phyloP scores from a whole-genome alignment of 2,888 invertebrate species.

The Dioctria linearis region DNA sequence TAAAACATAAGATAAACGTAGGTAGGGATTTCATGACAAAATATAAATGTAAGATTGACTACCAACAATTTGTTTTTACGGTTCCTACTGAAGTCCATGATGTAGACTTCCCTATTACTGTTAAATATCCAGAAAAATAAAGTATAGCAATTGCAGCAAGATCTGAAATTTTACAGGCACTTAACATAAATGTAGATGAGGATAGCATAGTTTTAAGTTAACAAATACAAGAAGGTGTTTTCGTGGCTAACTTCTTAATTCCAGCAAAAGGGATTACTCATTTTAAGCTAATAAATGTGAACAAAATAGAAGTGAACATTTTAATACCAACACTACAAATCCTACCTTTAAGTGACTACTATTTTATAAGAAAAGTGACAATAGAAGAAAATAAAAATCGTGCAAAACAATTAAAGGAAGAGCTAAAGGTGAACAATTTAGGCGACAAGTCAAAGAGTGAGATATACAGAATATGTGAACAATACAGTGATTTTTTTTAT shows the following conservation, averaged over 20 bases:
- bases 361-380: neutral
- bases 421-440: neutral
- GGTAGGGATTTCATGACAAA: too few species aligned
- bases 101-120: too few species aligned
- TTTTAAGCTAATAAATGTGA: neutral
- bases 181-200: neutral
- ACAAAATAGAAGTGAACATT: neutral
- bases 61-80: too few species aligned
- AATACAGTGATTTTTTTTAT: neutral
- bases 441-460: neutral
- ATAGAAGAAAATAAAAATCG: neutral
- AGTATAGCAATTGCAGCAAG: neutral
- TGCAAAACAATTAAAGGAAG: neutral
- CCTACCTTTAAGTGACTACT: too few species aligned
- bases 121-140: neutral
- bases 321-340: slow-evolving; percentile 1
- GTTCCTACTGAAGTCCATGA: too few species aligned
- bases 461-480: neutral
- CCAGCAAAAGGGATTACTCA: neutral
- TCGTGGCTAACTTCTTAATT: neutral
- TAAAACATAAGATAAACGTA: too few species aligned
- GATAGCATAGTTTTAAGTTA: neutral
- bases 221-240: slow-evolving; percentile 1
- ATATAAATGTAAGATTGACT: too few species aligned
- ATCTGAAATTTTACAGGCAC: neutral